Evolutionary conservation across 1,140 invertebrate genomes (phyloP).

Genomic region (Proctacanthus coquilletti): DNA sequence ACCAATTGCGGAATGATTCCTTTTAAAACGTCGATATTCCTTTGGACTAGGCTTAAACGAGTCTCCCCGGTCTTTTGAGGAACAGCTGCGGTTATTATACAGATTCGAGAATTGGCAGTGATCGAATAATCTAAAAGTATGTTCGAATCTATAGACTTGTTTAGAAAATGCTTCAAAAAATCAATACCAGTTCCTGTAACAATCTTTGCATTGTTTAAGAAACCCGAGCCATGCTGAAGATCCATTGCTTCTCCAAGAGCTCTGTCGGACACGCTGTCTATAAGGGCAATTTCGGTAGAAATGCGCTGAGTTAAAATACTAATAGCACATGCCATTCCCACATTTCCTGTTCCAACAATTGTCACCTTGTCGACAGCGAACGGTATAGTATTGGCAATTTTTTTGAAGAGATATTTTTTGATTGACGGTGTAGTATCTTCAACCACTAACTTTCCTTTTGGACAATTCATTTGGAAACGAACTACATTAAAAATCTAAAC

Average conservation of each 20-base stretch:
- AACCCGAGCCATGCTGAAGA: conserved; percentile 8
- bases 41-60: conserved; percentile 57
- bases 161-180: too few species aligned
- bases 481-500: too few species aligned
- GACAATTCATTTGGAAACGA: too few species aligned
- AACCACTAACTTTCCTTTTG: too few species aligned
- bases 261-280: conserved; percentile 7
- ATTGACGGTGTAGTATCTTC: too few species aligned
- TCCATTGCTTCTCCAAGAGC: conserved; percentile 10
- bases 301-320: conserved; percentile 8
- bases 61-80: conserved; percentile 69
- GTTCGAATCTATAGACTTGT: too few species aligned
- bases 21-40: conserved; percentile 75
- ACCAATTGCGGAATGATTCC: conserved; percentile 57
- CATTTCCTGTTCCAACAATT: conserved; percentile 11
- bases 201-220: conserved; percentile 9
- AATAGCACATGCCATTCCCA: conserved; percentile 8
- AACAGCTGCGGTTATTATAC: conserved; percentile 72
- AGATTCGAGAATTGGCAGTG: conserved; percentile 58
- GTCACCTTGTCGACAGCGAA: conserved; percentile 12
- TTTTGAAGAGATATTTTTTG: too few species aligned
- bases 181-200: conserved; percentile 2
- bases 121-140: conserved; percentile 56
- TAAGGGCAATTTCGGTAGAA: conserved; percentile 7
- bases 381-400: too few species aligned